Percentiles rank a stretch among this genome's conserved stretches.
phyloP scores from a whole-genome alignment of 2,113 vertebrate species.

The Gavialis gangeticus region DNA sequence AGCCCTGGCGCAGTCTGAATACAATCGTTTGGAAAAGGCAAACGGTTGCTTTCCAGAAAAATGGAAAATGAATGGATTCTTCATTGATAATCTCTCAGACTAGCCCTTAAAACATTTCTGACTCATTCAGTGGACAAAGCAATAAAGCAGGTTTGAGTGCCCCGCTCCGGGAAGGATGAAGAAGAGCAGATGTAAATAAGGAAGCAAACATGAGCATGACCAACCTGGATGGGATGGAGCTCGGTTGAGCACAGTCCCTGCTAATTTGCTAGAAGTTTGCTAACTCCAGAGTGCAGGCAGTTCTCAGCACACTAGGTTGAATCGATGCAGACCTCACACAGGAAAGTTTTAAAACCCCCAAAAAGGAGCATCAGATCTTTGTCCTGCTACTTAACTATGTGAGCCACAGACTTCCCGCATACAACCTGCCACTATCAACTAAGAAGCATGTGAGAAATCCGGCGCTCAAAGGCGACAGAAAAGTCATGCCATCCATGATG shows the following conservation, averaged over 20 bases:
- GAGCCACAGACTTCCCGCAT: background rate
- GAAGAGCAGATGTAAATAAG: background rate
- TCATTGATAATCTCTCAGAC: no score
- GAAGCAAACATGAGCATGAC: background rate
- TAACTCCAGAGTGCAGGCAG: background rate
- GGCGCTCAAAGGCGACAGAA: conserved; percentile 7
- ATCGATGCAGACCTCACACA: background rate
- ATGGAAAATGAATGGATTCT: no score
- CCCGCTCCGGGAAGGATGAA: background rate
- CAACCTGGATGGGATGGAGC: background rate
- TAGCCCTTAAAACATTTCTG: background rate
- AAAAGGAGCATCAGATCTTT: rapidly evolving
- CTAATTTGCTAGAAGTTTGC: background rate
- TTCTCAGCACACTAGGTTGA: background rate
- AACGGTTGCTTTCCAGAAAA: background rate
- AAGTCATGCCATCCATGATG: background rate
- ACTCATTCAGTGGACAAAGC: background rate
- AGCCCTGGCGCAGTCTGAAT: background rate
- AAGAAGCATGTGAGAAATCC: background rate
- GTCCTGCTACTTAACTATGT: background rate
- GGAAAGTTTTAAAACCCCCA: background rate
- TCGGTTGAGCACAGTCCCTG: background rate
- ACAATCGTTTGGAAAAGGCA: background rate
- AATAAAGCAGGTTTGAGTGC: background rate
- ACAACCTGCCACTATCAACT: background rate